Evolutionary conservation across 2,888 invertebrate genomes (phyloP).

Genomic region (Epistrophe grossulariae): DNA sequence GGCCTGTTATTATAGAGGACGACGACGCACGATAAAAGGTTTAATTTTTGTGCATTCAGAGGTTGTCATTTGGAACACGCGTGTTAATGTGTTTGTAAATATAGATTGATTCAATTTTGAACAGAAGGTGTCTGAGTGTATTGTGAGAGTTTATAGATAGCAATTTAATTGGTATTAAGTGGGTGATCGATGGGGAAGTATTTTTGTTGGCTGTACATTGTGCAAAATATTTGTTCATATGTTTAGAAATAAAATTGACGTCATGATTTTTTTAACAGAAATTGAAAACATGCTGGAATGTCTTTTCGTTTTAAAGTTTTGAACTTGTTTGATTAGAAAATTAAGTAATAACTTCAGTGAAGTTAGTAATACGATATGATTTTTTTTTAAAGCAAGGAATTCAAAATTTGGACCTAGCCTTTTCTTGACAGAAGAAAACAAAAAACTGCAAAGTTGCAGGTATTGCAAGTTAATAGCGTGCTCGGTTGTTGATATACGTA

Average conservation of each 20-base stretch:
- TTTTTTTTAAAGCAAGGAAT: too few relatives aligned
- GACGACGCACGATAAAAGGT: slow-evolving; percentile 6
- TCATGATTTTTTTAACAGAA: neutral
- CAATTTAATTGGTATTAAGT: slow-evolving; percentile 67
- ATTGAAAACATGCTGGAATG: too few relatives aligned
- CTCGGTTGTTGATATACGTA: too few relatives aligned
- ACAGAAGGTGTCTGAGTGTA: slow-evolving; percentile 69
- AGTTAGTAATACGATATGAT: too few relatives aligned
- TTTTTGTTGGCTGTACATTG: neutral
- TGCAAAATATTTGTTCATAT: slow-evolving; percentile 50
- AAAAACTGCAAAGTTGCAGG: too few relatives aligned
- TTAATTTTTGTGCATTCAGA: slow-evolving; percentile 30
- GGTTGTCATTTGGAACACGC: slow-evolving; percentile 40
- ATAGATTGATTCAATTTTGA: slow-evolving; percentile 68
- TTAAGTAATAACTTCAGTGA: too few relatives aligned
- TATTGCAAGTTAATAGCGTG: too few relatives aligned
- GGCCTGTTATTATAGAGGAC: slow-evolving; percentile 3
- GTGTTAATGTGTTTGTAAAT: slow-evolving; percentile 72
- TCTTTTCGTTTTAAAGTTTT: too few relatives aligned
- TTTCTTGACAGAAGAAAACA: too few relatives aligned
- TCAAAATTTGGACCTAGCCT: too few relatives aligned
- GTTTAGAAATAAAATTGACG: slow-evolving; percentile 18
- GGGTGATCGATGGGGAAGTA: slow-evolving; percentile 38
- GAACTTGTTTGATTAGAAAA: too few relatives aligned
- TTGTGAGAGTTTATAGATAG: slow-evolving; percentile 49